Evolutionary conservation across 1,140 invertebrate genomes (phyloP).

Genomic region (Probaryconus sp.): DNA sequence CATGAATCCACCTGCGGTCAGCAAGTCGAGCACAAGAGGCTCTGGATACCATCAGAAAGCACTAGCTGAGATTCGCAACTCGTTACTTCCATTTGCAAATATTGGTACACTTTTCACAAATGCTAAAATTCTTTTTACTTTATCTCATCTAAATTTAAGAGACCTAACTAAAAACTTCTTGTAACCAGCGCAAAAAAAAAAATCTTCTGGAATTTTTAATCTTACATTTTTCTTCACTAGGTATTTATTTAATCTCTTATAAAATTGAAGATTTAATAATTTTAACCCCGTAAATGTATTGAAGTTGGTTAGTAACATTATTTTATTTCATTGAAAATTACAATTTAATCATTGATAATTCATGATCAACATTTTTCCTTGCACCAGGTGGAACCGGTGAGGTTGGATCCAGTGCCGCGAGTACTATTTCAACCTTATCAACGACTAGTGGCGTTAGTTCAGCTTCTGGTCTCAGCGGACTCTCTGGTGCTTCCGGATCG

Average conservation of each 20-base stretch:
- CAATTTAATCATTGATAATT: background rate
- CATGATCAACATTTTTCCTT: no score
- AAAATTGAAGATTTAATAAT: no score
- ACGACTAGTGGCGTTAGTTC: constrained; percentile 84
- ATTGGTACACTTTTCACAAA: constrained; percentile 75
- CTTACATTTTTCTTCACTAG: no score
- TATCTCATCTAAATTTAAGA: no score
- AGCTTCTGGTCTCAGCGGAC: constrained; percentile 83
- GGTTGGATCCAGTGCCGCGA: constrained; percentile 85
- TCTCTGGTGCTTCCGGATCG: constrained; percentile 75
- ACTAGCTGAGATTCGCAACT: constrained; percentile 91
- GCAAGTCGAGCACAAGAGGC: constrained; percentile 85
- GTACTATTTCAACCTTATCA: constrained; percentile 84
- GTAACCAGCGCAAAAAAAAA: no score
- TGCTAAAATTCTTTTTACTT: background rate
- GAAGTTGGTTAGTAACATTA: no score
- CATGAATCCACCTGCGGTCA: constrained; percentile 84
- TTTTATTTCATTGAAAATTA: no score
- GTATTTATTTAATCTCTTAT: no score
- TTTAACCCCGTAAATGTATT: no score
- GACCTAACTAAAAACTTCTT: no score
- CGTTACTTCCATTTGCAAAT: constrained; percentile 90
- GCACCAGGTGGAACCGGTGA: constrained; percentile 77
- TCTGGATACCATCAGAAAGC: constrained; percentile 93
- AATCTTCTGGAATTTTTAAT: no score